These are phyloP conservation scores for Acleris literana DNA, from an alignment of 2,888 invertebrate genomes.

Conservation along the genomic window DNA sequence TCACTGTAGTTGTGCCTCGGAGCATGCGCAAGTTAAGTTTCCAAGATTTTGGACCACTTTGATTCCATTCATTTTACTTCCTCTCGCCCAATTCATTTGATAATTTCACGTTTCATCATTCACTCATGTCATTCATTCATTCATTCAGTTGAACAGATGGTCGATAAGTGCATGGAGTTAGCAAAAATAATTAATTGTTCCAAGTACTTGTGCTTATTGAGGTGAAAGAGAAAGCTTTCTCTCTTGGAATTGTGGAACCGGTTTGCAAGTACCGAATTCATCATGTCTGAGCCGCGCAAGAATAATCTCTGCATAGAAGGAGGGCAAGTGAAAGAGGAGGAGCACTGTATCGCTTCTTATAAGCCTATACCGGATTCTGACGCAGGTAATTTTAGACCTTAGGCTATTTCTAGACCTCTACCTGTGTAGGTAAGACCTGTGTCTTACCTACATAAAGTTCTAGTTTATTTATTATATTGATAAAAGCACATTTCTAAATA, in stretches of 20 bases:
- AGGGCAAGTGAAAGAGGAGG: conserved; percentile 78
- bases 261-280: conserved; percentile 48
- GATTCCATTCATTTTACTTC: too few species aligned
- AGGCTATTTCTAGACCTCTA: conserved; percentile 3
- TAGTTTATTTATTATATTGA: neutral
- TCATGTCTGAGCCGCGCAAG: conserved; percentile 75
- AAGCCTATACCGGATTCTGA: conserved; percentile 84
- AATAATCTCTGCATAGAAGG: conserved; percentile 75
- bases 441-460: neutral
- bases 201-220: conserved; percentile 46
- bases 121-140: conserved; percentile 39
- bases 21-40: too few species aligned
- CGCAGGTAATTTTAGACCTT: conserved; percentile 68
- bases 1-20: too few species aligned
- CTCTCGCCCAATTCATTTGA: too few species aligned
- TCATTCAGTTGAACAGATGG: conserved; percentile 43
- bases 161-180: conserved; percentile 39
- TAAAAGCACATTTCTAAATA: too few species aligned
- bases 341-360: conserved; percentile 77
- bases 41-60: too few species aligned
- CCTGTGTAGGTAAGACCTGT: too few species aligned
- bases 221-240: conserved; percentile 55
- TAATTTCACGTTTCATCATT: conserved; percentile 14
- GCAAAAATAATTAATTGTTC: conserved; percentile 47
- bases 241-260: conserved; percentile 50